A percentile compares a stretch with the other conserved stretches of the same genome.
phyloP scores from a whole-genome alignment of 2,888 invertebrate species.

The Steinernema hermaphroditum region DNA sequence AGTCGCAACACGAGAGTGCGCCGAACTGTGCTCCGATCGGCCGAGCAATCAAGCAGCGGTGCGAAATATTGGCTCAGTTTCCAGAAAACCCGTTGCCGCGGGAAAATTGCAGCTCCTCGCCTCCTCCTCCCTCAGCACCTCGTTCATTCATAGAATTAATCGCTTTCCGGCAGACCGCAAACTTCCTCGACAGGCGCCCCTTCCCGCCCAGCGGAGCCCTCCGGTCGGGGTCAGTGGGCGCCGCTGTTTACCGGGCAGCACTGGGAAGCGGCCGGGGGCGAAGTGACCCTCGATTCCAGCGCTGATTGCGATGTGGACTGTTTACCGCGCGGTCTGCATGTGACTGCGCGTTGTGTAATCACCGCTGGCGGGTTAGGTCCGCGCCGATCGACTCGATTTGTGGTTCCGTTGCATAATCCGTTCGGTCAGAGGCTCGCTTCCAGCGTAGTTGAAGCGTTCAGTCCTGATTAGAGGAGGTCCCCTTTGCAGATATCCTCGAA shows the following conservation, averaged over 20 bases:
- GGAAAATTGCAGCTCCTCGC: constrained; percentile 1
- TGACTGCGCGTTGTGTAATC: not conserved
- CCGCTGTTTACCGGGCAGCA: constrained; percentile 7
- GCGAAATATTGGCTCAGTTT: constrained; percentile 29
- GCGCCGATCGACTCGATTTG: no score
- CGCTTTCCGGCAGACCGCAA: not conserved
- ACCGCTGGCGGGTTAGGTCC: not conserved
- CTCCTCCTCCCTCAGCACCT: not conserved
- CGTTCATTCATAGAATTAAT: not conserved
- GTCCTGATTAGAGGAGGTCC: not conserved
- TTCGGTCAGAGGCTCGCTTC: no score
- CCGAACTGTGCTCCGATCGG: not conserved
- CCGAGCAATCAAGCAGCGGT: not conserved
- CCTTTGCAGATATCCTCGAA: no score
- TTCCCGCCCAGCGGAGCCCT: not conserved
- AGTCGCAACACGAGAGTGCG: not conserved
- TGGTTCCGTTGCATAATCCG: no score
- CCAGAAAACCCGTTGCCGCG: constrained; percentile 28
- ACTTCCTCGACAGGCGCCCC: constrained; percentile 9
- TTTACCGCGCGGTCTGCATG: constrained; percentile 18
- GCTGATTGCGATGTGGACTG: constrained; percentile 10
- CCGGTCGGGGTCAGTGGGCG: constrained; percentile 8
- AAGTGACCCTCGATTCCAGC: constrained; percentile 26
- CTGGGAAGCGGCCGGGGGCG: not conserved
- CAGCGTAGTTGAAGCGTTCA: no score